Percentiles rank a stretch among this genome's conserved stretches.
Evolutionary conservation across 1,140 invertebrate genomes (phyloP).

Genomic region (Thaumatotibia leucotreta): DNA sequence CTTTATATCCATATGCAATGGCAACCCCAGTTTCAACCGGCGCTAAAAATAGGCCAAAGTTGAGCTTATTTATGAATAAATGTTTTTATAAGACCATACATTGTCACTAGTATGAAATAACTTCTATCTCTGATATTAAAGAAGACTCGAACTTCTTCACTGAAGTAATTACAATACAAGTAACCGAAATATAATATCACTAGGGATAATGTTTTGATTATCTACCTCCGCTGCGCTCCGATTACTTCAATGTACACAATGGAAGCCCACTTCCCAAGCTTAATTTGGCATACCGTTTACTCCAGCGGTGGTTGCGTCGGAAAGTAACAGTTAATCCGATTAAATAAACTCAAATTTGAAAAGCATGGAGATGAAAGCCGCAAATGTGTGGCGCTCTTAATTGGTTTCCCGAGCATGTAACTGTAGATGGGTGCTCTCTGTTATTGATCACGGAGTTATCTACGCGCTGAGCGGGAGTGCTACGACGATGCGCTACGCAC

Average conservation of each 20-base stretch:
- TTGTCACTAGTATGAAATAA: too few relatives aligned
- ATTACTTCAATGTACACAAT: slow-evolving; percentile 55
- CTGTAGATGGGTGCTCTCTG: slow-evolving; percentile 17
- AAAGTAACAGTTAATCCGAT: slow-evolving; percentile 63
- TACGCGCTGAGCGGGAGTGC: slow-evolving; percentile 16
- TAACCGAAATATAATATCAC: not conserved
- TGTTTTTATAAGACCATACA: too few relatives aligned
- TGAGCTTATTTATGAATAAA: too few relatives aligned
- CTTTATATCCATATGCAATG: too few relatives aligned
- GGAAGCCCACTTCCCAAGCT: slow-evolving; percentile 58
- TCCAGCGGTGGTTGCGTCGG: slow-evolving; percentile 41
- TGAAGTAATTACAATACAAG: not conserved
- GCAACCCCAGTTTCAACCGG: too few relatives aligned
- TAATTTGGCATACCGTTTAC: slow-evolving; percentile 70
- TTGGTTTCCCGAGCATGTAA: slow-evolving; percentile 25
- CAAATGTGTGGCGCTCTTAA: slow-evolving; percentile 31
- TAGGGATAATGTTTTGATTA: slow-evolving; percentile 35
- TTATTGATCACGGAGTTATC: slow-evolving; percentile 8
- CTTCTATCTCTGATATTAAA: too few relatives aligned
- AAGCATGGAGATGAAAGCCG: slow-evolving; percentile 27
- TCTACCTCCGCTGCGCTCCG: slow-evolving; percentile 26
- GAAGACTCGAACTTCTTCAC: too few relatives aligned
- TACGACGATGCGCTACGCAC: slow-evolving; percentile 34
- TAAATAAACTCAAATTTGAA: slow-evolving; percentile 49
- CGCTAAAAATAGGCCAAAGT: too few relatives aligned